Base-by-base conservation (phyloP, 2,113 vertebrate species). In the Gulo gulo region DNA sequence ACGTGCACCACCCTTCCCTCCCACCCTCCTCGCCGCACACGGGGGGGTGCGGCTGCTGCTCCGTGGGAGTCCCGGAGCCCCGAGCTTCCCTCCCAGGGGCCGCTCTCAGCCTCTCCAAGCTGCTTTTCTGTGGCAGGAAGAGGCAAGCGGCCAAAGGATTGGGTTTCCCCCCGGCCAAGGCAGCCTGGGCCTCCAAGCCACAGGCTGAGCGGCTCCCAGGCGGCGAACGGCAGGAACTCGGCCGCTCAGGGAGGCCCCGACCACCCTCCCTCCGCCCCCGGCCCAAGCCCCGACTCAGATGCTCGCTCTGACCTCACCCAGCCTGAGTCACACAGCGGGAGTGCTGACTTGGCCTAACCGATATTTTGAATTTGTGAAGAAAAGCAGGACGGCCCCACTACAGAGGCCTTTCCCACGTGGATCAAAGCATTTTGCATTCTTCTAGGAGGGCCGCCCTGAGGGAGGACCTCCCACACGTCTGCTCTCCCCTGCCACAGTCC, bases 41-140 rank as follows among this genome's bases (percentile, higher is more conserved):
- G 74, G 57, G 39, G 50, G 50, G 50, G 96, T 34, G 23, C 47
- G 59, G 74, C 86, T 94, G 98, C 97, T 97, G 98, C 97, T 97
- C 97, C 97, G 82, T 98, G 98, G 24, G 98, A 97, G 97, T 96
- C 97, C 95, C 98, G 98, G 57, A 98, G 97, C 86, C 98, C 98
- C 18, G 73, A 86, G 20, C 95, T 97, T 79, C 99, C 98, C 98
- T 99, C 50, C 97, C 94, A 14, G 98, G 96, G 90, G 98, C 96
- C 59, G 99, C 94, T 93, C 99, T 99, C 98, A 99, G 98, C 97
- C 99, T 99, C 99, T 99, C 99, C 98, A 99, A 98, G 98, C 98
- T 99, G 98, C 98, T 99, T 96, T 99, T 99, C 99, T 99, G 97
- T 74, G 96, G 82, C 95, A 84, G 18, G 92, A 96, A 97, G 83